Evolutionary conservation across 2,113 vertebrate species (phyloP).

Genomic region (Dolichotis patagonum): DNA sequence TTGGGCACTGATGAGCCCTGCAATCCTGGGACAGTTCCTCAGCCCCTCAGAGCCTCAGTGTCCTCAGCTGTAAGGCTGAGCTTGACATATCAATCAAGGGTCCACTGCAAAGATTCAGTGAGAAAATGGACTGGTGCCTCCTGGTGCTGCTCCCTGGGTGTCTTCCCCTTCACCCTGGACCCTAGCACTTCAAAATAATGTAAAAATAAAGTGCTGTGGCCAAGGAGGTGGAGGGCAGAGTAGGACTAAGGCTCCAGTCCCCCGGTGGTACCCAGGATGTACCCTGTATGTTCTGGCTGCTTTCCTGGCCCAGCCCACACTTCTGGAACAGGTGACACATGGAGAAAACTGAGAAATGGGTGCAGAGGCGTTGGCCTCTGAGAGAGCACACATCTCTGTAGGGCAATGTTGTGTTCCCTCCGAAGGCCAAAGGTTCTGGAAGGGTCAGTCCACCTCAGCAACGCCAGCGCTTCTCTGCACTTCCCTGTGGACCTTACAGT

Average conservation of each 20-base stretch:
- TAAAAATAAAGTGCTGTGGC: neutral
- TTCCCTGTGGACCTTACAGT: neutral
- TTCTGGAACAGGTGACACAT: neutral
- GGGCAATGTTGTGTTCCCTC: neutral
- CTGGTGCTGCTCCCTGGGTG: neutral
- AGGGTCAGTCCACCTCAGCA: neutral
- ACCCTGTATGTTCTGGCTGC: neutral
- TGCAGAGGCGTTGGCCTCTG: neutral
- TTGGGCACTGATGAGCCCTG: neutral
- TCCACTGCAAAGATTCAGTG: neutral
- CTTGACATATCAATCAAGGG: fast-evolving
- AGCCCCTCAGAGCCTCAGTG: neutral
- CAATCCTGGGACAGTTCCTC: neutral
- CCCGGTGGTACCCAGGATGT: fast-evolving
- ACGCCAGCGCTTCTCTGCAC: fast-evolving
- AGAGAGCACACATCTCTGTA: neutral
- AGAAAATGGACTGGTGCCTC: neutral
- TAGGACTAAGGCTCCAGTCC: fast-evolving
- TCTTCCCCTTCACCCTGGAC: neutral
- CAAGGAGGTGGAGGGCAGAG: neutral
- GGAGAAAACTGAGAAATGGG: neutral
- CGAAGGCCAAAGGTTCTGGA: neutral
- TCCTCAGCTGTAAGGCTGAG: neutral
- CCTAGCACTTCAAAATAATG: neutral
- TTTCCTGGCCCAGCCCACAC: neutral